phyloP scores from a whole-genome alignment of 2,888 invertebrate genomes.

The Drosophila macrospina region DNA sequence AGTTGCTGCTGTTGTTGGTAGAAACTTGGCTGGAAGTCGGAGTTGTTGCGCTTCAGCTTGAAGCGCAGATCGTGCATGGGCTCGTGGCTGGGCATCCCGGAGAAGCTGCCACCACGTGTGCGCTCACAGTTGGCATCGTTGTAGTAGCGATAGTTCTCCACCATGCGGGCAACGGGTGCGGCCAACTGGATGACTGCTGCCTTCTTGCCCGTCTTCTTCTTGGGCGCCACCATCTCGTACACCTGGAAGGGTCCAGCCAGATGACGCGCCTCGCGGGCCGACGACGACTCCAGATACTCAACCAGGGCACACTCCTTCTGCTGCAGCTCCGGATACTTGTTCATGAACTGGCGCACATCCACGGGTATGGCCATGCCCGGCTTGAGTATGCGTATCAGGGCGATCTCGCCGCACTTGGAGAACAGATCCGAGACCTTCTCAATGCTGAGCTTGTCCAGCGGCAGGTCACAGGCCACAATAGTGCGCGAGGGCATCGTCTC shows the following conservation, averaged over 20 bases:
- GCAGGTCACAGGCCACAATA: slow-evolving; percentile 94
- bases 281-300: slow-evolving; percentile 95
- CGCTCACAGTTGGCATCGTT: slow-evolving; percentile 85
- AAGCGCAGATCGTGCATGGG: slow-evolving; percentile 80
- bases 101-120: slow-evolving; percentile 84
- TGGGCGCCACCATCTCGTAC: slow-evolving; percentile 92
- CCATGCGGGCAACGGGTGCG: slow-evolving; percentile 87
- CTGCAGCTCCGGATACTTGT: slow-evolving; percentile 95
- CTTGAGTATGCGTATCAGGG: slow-evolving; percentile 93
- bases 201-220: slow-evolving; percentile 90
- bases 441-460: slow-evolving; percentile 93
- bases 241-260: slow-evolving; percentile 89
- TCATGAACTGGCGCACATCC: slow-evolving; percentile 95
- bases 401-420: slow-evolving; percentile 94
- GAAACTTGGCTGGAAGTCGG: slow-evolving; percentile 84
- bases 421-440: slow-evolving; percentile 97
- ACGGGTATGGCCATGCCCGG: slow-evolving; percentile 96
- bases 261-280: slow-evolving; percentile 92
- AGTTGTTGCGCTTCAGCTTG: slow-evolving; percentile 83
- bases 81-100: slow-evolving; percentile 85
- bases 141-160: slow-evolving; percentile 88
- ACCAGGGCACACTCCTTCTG: slow-evolving; percentile 95
- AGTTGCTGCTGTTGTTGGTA: slow-evolving; percentile 69
- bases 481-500: slow-evolving; percentile 97
- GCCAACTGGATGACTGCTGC: slow-evolving; percentile 85